A percentile compares a stretch with the other conserved stretches of the same genome.
Conservation (phyloP, 2,113 vertebrate genomes). For the Verasper variegatus region DNA sequence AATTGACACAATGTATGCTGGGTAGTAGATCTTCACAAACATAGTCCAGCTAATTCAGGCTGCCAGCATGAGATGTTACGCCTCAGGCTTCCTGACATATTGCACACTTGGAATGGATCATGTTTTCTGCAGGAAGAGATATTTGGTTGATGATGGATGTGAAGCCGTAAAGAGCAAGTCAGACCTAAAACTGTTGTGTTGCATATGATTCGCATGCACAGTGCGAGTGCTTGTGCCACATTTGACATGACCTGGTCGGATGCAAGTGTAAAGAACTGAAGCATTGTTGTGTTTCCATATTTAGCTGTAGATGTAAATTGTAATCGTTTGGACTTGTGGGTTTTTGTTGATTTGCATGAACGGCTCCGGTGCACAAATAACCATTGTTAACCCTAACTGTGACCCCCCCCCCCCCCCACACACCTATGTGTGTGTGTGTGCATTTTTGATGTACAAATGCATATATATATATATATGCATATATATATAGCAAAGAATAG, state of each 20-base stretch:
- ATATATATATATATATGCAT: neutral
- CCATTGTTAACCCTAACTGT: conserved; percentile 27
- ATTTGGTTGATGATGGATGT: neutral
- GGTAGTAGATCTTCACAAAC: conserved; percentile 42
- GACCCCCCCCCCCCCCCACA: neutral
- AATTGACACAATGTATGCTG: conserved; percentile 54
- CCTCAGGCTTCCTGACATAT: conserved; percentile 28
- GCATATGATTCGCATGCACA: neutral
- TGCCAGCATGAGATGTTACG: conserved; percentile 29
- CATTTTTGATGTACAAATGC: conserved; percentile 3
- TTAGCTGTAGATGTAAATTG: conserved; percentile 7
- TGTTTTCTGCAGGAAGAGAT: conserved; percentile 14
- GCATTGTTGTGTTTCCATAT: neutral
- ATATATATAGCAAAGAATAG: conserved; percentile 34
- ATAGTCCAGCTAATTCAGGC: conserved; percentile 56
- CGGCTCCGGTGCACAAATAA: conserved; percentile 24
- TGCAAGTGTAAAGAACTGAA: neutral
- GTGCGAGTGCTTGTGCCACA: neutral
- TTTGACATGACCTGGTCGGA: neutral
- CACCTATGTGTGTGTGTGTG: neutral
- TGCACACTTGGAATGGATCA: conserved; percentile 28
- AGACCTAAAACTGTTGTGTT: neutral
- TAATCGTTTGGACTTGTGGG: conserved; percentile 29
- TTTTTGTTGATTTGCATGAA: conserved; percentile 36
- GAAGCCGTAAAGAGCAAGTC: neutral